phyloP scores from a whole-genome alignment of 2,797 vertebrate genomes.

The Cossypha caffra region DNA sequence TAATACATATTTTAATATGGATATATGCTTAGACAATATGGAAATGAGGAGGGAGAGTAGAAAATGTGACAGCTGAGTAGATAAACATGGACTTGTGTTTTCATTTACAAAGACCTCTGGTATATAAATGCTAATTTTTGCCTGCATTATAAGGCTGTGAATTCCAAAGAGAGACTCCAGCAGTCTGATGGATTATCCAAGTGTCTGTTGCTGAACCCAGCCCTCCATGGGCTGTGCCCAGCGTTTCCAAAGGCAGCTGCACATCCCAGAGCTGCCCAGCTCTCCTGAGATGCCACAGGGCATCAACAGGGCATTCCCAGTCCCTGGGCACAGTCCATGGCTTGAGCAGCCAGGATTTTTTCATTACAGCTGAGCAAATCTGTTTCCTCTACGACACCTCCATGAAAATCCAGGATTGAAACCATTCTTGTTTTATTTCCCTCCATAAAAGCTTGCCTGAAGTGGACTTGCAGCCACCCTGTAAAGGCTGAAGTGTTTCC shows the following conservation, averaged over 20 bases:
- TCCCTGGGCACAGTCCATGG: neutral
- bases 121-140: conserved; percentile 17
- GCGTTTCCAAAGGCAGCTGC: neutral
- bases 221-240: neutral
- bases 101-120: conserved; percentile 6
- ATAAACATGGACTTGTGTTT: conserved; percentile 11
- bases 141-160: neutral
- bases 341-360: neutral
- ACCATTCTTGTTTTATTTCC: neutral
- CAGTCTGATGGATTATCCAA: neutral
- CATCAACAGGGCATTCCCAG: neutral
- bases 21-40: neutral
- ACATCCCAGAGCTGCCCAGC: neutral
- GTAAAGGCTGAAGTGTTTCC: neutral
- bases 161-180: neutral
- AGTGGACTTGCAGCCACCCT: neutral
- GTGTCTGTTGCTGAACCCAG: neutral
- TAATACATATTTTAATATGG: neutral
- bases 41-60: conserved; percentile 3
- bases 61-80: conserved; percentile 28
- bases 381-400: neutral
- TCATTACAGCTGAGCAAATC: neutral
- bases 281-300: neutral
- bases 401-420: neutral
- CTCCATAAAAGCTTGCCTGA: neutral